Percentiles rank a stretch among this genome's conserved stretches.
These are phyloP conservation scores for Eudasyphora cyanicolor DNA, from an alignment of 2,888 invertebrate species.

Conservation along the genomic window DNA sequence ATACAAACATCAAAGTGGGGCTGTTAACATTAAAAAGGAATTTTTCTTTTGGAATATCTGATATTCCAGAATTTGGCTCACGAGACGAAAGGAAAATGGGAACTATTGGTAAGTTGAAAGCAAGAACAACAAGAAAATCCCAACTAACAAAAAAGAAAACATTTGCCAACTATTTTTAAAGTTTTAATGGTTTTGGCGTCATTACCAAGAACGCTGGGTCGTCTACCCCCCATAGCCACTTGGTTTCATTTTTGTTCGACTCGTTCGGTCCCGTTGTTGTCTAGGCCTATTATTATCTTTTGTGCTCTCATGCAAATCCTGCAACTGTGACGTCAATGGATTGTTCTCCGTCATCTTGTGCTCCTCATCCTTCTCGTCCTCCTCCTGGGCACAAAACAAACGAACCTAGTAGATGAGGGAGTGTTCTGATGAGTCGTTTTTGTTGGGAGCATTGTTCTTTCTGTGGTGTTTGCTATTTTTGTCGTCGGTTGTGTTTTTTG, in stretches of 20 bases:
- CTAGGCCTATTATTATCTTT: background rate
- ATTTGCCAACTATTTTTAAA: background rate
- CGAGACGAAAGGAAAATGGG: slow-evolving; percentile 52
- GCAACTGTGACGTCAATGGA: slow-evolving; percentile 57
- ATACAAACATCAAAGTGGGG: slow-evolving; percentile 25
- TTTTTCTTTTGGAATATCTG: slow-evolving; percentile 15
- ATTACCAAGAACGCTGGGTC: background rate
- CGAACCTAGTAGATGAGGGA: too few relatives aligned
- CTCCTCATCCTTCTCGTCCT: background rate
- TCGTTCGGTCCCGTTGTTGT: too few relatives aligned
- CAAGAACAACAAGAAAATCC: background rate
- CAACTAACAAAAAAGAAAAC: too few relatives aligned
- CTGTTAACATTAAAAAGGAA: slow-evolving; percentile 23
- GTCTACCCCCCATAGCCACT: slow-evolving; percentile 14
- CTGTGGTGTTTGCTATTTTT: slow-evolving; percentile 42
- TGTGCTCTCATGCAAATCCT: slow-evolving; percentile 25
- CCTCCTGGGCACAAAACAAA: background rate
- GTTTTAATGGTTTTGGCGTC: slow-evolving; percentile 5
- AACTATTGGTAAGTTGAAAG: slow-evolving; percentile 58
- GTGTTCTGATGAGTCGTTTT: too few relatives aligned
- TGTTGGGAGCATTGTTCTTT: slow-evolving; percentile 30
- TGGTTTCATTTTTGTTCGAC: background rate
- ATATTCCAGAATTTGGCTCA: slow-evolving; percentile 13
- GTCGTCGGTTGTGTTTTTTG: too few relatives aligned
- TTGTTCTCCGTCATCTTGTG: too few relatives aligned